Conservation (phyloP, 1,140 invertebrate species). For the Neodiprion lecontei region DNA sequence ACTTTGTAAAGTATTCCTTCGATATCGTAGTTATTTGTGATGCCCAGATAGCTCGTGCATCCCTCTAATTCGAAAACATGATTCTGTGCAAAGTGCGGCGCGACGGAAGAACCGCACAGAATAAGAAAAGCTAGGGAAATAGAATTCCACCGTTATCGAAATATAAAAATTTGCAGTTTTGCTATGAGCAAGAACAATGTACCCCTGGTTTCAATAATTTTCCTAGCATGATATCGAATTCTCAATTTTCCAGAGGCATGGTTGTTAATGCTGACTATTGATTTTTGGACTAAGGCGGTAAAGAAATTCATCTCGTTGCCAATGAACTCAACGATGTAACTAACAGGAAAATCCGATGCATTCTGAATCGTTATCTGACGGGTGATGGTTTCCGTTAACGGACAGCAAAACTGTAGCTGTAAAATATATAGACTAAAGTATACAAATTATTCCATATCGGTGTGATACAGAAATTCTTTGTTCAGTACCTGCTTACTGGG, state of each 20-base stretch:
- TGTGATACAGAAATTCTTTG: constrained; percentile 32
- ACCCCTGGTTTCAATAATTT: constrained; percentile 34
- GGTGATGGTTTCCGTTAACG: constrained; percentile 24
- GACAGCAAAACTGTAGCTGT: constrained; percentile 37
- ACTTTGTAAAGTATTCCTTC: constrained; percentile 36
- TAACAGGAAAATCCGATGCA: constrained; percentile 30
- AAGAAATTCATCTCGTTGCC: constrained; percentile 30
- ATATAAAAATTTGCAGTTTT: constrained; percentile 5
- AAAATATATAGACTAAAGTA: constrained; percentile 34
- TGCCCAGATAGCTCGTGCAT: constrained; percentile 23
- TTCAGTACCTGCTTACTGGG: constrained; percentile 38
- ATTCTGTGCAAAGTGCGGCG: constrained; percentile 40
- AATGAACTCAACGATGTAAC: constrained; percentile 34
- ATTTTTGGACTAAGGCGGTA: not conserved
- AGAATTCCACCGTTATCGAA: constrained; percentile 17
- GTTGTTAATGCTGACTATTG: constrained; percentile 20
- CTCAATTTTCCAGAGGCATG: constrained; percentile 18
- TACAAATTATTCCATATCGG: constrained; percentile 30
- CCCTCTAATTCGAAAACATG: constrained; percentile 44
- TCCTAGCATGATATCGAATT: constrained; percentile 37
- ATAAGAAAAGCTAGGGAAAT: constrained; percentile 37
- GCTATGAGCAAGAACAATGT: not conserved
- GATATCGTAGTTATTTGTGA: constrained; percentile 30
- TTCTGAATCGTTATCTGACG: constrained; percentile 32
- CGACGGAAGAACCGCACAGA: constrained; percentile 45